Percentiles rank a stretch among this genome's conserved stretches.
These are phyloP conservation scores for Osmerus mordax DNA, from an alignment of 2,113 vertebrate genomes.

Conservation along the genomic window DNA sequence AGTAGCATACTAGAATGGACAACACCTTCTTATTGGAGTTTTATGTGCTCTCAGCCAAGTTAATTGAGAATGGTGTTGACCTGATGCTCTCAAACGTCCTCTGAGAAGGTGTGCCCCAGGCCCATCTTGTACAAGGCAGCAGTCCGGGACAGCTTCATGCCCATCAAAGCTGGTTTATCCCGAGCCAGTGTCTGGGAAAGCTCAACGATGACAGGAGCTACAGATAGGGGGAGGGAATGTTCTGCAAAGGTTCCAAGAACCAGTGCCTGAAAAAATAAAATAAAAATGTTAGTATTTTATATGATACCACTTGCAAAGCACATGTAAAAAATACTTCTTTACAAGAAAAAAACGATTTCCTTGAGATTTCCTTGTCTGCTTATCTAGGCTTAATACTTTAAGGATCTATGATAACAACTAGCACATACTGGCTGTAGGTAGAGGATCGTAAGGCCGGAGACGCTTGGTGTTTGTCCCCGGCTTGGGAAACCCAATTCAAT, in stretches of 20 bases:
- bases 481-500: too few relatives aligned
- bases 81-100: constrained; percentile 1
- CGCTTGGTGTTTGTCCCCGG: too few relatives aligned
- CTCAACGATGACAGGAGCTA: constrained; percentile 13
- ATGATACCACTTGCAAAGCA: constrained; percentile 9
- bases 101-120: constrained; percentile 3
- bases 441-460: too few relatives aligned
- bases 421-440: background rate
- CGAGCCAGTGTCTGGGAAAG: constrained; percentile 9
- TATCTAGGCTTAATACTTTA: background rate
- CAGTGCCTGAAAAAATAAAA: background rate
- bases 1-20: constrained; percentile 2
- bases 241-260: constrained; percentile 11
- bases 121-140: background rate
- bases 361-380: background rate
- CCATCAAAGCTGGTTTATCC: constrained; percentile 1
- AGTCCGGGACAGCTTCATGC: constrained; percentile 8
- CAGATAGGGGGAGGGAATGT: constrained; percentile 15
- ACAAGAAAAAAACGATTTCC: too few relatives aligned
- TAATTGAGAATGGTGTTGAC: constrained; percentile 3
- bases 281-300: background rate
- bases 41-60: constrained; percentile 13
- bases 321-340: background rate
- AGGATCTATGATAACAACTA: background rate
- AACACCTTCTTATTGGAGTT: constrained; percentile 7